phyloP scores from a whole-genome alignment of 2,888 invertebrate genomes.

The Dasypogon diadema region DNA sequence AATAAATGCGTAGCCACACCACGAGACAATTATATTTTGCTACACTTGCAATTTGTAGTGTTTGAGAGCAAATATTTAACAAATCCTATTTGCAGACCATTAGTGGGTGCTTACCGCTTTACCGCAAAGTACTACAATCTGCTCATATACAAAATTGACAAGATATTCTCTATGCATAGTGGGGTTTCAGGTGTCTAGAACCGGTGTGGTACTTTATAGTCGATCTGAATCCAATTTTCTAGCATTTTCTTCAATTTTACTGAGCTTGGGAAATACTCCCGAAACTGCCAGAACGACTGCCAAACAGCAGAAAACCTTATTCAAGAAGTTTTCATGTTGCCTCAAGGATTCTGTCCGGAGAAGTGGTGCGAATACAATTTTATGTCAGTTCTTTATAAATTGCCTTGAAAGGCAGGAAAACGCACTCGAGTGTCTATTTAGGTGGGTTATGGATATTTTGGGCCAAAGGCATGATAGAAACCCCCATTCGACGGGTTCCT shows the following conservation, averaged over 20 bases:
- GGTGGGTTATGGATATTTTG: conserved; percentile 18
- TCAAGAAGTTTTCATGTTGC: conserved; percentile 22
- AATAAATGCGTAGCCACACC: not conserved
- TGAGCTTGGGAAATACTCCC: not conserved
- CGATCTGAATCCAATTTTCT: not conserved
- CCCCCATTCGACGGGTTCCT: not conserved
- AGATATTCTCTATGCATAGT: not conserved
- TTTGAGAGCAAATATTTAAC: conserved; percentile 3
- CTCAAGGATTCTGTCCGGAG: conserved; percentile 11
- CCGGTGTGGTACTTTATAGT: too few species aligned
- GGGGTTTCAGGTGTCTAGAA: too few species aligned
- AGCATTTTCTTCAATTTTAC: not conserved
- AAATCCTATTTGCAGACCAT: not conserved
- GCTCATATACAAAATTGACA: not conserved
- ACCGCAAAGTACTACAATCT: not conserved
- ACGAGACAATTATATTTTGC: not conserved
- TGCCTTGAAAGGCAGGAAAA: conserved; percentile 33
- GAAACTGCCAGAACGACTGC: not conserved
- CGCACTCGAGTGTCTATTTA: conserved; percentile 12
- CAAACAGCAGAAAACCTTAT: conserved; percentile 24
- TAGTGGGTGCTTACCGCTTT: not conserved
- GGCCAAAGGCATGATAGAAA: not conserved
- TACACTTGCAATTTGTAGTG: conserved; percentile 1
- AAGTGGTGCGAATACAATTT: conserved; percentile 44
- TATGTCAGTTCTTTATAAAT: conserved; percentile 41